Percentiles rank a stretch among this genome's conserved stretches.
Conservation (phyloP, 92 coral and sea anemone genomes). For the Epizoanthus stellaris region DNA sequence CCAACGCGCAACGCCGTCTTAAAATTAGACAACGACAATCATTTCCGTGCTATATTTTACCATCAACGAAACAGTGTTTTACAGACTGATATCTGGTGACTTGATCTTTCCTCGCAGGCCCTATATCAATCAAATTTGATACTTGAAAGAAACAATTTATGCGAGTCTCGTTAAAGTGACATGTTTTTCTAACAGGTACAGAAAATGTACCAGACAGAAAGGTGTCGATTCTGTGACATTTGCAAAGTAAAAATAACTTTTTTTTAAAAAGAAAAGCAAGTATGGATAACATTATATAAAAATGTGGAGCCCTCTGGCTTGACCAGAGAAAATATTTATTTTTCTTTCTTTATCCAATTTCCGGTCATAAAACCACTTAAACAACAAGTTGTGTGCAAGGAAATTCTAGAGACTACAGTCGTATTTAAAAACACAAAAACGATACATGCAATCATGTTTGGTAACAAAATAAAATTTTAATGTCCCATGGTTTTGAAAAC, state of each 20-base stretch:
- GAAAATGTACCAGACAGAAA: background rate
- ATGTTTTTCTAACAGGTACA: background rate
- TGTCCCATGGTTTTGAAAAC: constrained; percentile 68
- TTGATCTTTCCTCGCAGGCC: constrained; percentile 1
- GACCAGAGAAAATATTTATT: background rate
- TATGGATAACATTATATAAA: background rate
- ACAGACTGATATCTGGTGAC: background rate
- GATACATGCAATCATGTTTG: constrained; percentile 25
- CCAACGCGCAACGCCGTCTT: background rate
- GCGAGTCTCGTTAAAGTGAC: background rate
- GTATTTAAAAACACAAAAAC: background rate
- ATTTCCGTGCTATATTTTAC: background rate
- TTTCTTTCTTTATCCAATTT: constrained; percentile 21
- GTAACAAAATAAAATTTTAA: constrained; percentile 82
- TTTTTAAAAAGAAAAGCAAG: background rate
- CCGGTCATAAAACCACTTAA: constrained; percentile 38
- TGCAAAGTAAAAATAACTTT: background rate
- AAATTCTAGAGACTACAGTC: background rate
- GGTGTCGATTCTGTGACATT: background rate
- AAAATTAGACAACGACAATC: background rate
- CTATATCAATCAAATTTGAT: constrained; percentile 11
- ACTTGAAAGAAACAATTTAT: constrained; percentile 3
- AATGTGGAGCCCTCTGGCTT: background rate
- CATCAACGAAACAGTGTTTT: background rate
- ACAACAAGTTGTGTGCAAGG: background rate